Base-by-base conservation (phyloP, 2,888 invertebrate genomes). In the Lucinisca nassula region DNA sequence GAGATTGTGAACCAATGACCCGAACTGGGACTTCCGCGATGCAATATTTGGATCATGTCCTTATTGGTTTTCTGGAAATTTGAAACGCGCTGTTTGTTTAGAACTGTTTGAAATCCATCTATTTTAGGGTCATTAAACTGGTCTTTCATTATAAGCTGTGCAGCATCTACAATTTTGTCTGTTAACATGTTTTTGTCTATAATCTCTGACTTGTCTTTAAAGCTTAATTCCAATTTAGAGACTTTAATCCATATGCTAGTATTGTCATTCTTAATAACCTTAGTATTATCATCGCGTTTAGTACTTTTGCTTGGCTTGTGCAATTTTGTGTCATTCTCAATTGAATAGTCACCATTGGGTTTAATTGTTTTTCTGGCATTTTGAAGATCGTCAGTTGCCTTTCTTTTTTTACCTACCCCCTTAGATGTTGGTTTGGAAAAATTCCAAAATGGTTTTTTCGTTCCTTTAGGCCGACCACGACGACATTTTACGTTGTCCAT, bases 1-100 rank as follows among this genome's bases (percentile, higher is more conserved):
- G 74, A 74, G n/a, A 74, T 30, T 3, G 74, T 74, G n/a, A 74
- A 74, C 74, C 74, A 74, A 30, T 74, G 74, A 6, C 74, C 74
- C 17, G 40, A 40, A n/a, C 27, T 17, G 2, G 45, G 38, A 45
- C 40, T 24, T n/a, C 74, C 74, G 35, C 74, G 74, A n/a, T 45
- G 49, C 2, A 74, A n/a, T 45, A 74, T 74, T 17, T 74, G 74
- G 10, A 74, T 24, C 74, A 74, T 74, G 35, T 35, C 67, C 3
- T 67, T 67, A 17, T 67, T 35, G 10, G 35, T 21, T 21, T 21
- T 32, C 1, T 67, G 2, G 35, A 67, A 67, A 30, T 30, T 3
- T 2, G 32, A 14, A 35, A 12, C 35, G 10, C 35, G 32, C n/a
- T 67, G 35, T 21, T 67, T 67, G 67, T 35, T 35, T 21, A 67